phyloP scores from a whole-genome alignment of 2,797 vertebrate genomes.

The Chromis chromis region DNA sequence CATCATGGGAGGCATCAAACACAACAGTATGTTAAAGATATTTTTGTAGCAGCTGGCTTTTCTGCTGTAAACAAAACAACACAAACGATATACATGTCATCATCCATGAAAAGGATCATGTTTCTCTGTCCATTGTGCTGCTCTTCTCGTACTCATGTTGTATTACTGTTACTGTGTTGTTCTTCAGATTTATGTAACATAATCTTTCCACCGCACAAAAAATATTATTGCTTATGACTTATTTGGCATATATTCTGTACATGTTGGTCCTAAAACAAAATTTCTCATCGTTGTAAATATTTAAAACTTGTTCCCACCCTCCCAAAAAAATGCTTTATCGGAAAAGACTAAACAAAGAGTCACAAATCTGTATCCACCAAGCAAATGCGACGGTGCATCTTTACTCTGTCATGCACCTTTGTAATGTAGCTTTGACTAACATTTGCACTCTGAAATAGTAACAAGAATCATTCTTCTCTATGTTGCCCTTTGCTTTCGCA shows the following conservation, averaged over 20 bases:
- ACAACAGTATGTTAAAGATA: slow-evolving; percentile 47
- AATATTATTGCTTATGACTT: slow-evolving; percentile 69
- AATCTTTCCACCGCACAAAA: slow-evolving; percentile 66
- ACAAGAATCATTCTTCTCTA: slow-evolving; percentile 42
- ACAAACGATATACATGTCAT: slow-evolving; percentile 37
- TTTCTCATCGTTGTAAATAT: slow-evolving; percentile 79
- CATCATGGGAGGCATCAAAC: slow-evolving; percentile 51
- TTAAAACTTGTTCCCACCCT: slow-evolving; percentile 35
- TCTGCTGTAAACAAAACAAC: slow-evolving; percentile 59
- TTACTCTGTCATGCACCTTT: slow-evolving; percentile 48
- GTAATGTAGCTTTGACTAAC: slow-evolving; percentile 70
- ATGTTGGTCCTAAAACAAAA: slow-evolving; percentile 49
- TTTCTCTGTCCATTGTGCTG: slow-evolving; percentile 73
- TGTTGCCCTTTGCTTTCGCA: slow-evolving; percentile 49
- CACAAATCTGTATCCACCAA: slow-evolving; percentile 49
- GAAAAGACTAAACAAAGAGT: slow-evolving; percentile 46
- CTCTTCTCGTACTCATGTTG: slow-evolving; percentile 76
- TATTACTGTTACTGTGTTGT: slow-evolving; percentile 75
- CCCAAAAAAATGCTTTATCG: slow-evolving; percentile 58
- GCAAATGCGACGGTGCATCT: slow-evolving; percentile 56
- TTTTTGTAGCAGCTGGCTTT: slow-evolving; percentile 67
- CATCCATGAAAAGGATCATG: slow-evolving; percentile 43
- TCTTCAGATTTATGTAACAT: slow-evolving; percentile 75
- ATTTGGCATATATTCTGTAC: slow-evolving; percentile 74
- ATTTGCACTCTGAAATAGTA: slow-evolving; percentile 65